phyloP scores from a whole-genome alignment of 2,888 invertebrate genomes.

The Mystacides longicornis region DNA sequence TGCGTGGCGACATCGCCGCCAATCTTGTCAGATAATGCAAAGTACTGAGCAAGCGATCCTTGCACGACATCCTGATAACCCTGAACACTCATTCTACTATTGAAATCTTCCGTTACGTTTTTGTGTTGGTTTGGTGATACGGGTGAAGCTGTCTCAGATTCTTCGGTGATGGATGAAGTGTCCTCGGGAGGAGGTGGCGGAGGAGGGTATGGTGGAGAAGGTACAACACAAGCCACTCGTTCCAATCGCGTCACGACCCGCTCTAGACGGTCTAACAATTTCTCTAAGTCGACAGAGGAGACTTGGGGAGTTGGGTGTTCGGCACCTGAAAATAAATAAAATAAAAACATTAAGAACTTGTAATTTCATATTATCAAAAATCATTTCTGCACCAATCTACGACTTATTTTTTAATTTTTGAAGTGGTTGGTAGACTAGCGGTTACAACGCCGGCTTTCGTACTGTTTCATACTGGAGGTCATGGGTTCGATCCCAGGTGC shows the following conservation, averaged over 20 bases:
- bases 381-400: not conserved
- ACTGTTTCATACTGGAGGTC: too few species aligned
- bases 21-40: slow-evolving; percentile 69
- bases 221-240: slow-evolving; percentile 35
- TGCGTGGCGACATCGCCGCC: slow-evolving; percentile 81
- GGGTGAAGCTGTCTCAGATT: slow-evolving; percentile 32
- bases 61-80: slow-evolving; percentile 67
- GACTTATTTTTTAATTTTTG: not conserved
- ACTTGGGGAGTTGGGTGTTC: slow-evolving; percentile 8
- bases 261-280: slow-evolving; percentile 66
- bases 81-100: slow-evolving; percentile 62
- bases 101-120: slow-evolving; percentile 28
- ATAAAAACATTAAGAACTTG: not conserved
- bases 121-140: slow-evolving; percentile 29
- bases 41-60: slow-evolving; percentile 68
- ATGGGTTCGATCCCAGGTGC: too few species aligned
- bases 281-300: slow-evolving; percentile 52
- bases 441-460: too few species aligned
- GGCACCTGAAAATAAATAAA: slow-evolving; percentile 6
- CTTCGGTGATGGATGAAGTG: slow-evolving; percentile 14
- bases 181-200: slow-evolving; percentile 28
- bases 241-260: slow-evolving; percentile 66
- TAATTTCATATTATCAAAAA: not conserved
- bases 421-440: too few species aligned
- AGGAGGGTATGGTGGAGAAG: slow-evolving; percentile 31